Evolutionary conservation across 1,140 invertebrate genomes (phyloP).

Genomic region (Cherax quadricarinatus): DNA sequence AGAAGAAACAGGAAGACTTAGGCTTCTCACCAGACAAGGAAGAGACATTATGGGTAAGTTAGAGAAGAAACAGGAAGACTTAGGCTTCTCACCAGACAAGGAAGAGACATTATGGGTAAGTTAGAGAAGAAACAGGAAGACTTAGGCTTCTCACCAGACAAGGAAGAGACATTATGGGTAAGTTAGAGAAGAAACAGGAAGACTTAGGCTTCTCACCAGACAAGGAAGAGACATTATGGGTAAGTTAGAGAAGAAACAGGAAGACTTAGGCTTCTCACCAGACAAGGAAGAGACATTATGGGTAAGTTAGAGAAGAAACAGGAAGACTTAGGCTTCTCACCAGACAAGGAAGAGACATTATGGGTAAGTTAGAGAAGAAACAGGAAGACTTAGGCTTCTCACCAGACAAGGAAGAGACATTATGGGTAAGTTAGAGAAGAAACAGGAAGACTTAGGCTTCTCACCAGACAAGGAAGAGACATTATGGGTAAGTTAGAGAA

Average conservation of each 20-base stretch:
- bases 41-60: conserved; percentile 53
- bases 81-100: conserved; percentile 51
- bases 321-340: conserved; percentile 46
- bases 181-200: not conserved
- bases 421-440: conserved; percentile 27
- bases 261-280: conserved; percentile 32
- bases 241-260: not conserved
- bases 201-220: conserved; percentile 38
- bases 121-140: not conserved
- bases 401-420: conserved; percentile 58
- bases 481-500: conserved; percentile 35
- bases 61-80: too few relatives aligned
- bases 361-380: conserved; percentile 7
- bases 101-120: conserved; percentile 56
- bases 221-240: conserved; percentile 60
- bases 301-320: not conserved
- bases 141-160: conserved; percentile 50
- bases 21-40: conserved; percentile 57
- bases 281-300: conserved; percentile 57
- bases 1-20: too few relatives aligned
- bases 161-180: conserved; percentile 62
- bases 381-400: conserved; percentile 9
- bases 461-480: conserved; percentile 58
- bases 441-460: not conserved
- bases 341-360: conserved; percentile 60